Evolutionary conservation across 2,113 vertebrate genomes (phyloP).

Genomic region (Dipodomys spectabilis): DNA sequence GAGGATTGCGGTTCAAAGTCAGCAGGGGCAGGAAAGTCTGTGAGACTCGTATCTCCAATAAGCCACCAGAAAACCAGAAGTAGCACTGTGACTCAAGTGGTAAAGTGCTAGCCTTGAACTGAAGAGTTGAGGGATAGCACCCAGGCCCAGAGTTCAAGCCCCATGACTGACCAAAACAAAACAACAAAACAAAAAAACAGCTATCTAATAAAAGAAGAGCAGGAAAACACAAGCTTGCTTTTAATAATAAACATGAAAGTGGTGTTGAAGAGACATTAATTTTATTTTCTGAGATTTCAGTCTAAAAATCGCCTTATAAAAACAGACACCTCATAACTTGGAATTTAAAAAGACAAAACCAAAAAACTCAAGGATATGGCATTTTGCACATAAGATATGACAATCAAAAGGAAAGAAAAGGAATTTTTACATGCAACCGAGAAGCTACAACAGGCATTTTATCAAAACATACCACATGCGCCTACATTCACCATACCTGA

Average conservation of each 20-base stretch:
- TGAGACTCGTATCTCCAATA: no score
- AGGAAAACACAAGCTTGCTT: not conserved
- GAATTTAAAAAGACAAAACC: constrained; percentile 1
- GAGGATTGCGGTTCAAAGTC: no score
- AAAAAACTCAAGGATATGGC: constrained; percentile 20
- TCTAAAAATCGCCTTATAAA: constrained; percentile 52
- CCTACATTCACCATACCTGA: constrained; percentile 89
- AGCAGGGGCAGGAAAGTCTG: no score
- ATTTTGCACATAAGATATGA: constrained; percentile 69
- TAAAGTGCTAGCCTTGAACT: no score
- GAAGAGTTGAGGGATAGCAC: no score
- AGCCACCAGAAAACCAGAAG: no score
- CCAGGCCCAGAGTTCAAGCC: no score
- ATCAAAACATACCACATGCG: constrained; percentile 69
- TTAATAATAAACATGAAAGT: constrained; percentile 5
- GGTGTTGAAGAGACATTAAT: not conserved
- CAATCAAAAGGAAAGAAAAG: constrained; percentile 29
- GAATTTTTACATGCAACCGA: constrained; percentile 80
- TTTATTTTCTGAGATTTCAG: constrained; percentile 43
- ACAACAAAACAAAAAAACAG: not conserved
- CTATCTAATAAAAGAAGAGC: not conserved
- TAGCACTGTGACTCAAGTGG: no score
- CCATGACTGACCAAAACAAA: no score
- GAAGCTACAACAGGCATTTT: constrained; percentile 74
- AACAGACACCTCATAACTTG: constrained; percentile 43